Evolutionary conservation across 2,888 invertebrate genomes (phyloP).

Genomic region (Sinelater perroti): DNA sequence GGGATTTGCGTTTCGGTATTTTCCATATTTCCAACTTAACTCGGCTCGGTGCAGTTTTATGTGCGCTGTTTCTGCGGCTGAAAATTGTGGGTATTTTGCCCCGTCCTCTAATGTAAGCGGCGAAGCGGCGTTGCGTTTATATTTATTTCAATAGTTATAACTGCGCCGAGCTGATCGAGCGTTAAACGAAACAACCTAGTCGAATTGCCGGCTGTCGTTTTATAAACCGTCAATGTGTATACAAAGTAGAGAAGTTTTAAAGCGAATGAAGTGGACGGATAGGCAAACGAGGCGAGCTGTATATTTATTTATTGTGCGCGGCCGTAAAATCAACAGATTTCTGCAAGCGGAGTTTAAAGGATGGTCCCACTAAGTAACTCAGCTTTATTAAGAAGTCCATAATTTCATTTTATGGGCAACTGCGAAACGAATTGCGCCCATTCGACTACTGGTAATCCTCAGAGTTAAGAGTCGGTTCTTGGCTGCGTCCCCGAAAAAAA

Average conservation of each 20-base stretch:
- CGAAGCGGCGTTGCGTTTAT: slow-evolving; percentile 13
- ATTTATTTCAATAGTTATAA: slow-evolving; percentile 9
- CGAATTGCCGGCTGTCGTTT: neutral
- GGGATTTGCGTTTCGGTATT: slow-evolving; percentile 39
- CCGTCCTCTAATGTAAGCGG: slow-evolving; percentile 13
- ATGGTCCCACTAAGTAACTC: slow-evolving; percentile 50
- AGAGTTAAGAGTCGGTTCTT: slow-evolving; percentile 54
- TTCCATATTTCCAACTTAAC: slow-evolving; percentile 37
- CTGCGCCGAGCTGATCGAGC: too few species aligned
- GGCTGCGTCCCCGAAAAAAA: slow-evolving; percentile 46
- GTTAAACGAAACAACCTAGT: too few species aligned
- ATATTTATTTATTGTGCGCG: neutral
- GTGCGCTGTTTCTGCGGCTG: slow-evolving; percentile 18
- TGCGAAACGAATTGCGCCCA: slow-evolving; percentile 57
- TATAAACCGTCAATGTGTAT: neutral
- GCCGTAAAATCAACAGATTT: neutral
- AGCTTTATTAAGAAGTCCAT: slow-evolving; percentile 56
- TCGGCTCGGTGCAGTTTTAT: slow-evolving; percentile 31
- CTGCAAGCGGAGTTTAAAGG: slow-evolving; percentile 3
- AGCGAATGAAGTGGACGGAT: neutral
- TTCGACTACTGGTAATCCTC: slow-evolving; percentile 56
- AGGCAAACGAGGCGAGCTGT: too few species aligned
- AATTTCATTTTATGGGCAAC: slow-evolving; percentile 57
- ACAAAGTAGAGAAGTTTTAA: neutral
- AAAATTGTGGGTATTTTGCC: slow-evolving; percentile 27